Evolutionary conservation across 1,140 invertebrate genomes (phyloP).

Genomic region (Patella vulgata): DNA sequence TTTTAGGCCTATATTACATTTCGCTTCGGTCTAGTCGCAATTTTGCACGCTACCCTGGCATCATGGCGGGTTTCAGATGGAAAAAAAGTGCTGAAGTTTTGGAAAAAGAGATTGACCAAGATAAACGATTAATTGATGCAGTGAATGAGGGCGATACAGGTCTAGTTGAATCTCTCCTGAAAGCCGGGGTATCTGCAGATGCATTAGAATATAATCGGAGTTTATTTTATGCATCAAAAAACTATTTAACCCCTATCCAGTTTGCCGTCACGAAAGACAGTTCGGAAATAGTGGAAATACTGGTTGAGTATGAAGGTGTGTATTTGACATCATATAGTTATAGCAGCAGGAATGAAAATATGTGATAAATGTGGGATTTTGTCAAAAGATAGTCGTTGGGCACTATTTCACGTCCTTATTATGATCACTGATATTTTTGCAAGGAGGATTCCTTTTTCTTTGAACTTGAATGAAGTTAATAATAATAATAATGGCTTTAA

Average conservation of each 20-base stretch:
- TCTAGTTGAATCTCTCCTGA: conserved; percentile 35
- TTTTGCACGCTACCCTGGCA: no score
- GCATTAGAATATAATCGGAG: conserved; percentile 57
- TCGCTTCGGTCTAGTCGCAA: no score
- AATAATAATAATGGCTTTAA: no score
- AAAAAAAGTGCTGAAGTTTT: conserved; percentile 22
- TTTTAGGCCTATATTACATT: no score
- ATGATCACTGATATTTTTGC: no score
- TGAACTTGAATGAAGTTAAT: no score
- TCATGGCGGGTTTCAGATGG: conserved; percentile 13
- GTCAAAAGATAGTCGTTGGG: no score
- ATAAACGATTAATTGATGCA: conserved; percentile 36
- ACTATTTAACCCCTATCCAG: conserved; percentile 61
- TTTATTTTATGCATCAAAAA: conserved; percentile 62
- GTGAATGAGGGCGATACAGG: conserved; percentile 35
- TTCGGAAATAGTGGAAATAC: conserved; percentile 33
- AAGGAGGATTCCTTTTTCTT: no score
- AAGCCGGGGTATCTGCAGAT: conserved; percentile 53
- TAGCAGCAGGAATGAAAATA: not conserved
- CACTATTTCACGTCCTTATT: no score
- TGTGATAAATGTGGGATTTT: not conserved
- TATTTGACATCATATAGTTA: not conserved
- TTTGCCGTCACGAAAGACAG: conserved; percentile 38
- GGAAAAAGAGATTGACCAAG: conserved; percentile 38
- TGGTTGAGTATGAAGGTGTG: conserved; percentile 51